Conservation (phyloP, 2,113 vertebrate species). For the Thunnus maccoyii region DNA sequence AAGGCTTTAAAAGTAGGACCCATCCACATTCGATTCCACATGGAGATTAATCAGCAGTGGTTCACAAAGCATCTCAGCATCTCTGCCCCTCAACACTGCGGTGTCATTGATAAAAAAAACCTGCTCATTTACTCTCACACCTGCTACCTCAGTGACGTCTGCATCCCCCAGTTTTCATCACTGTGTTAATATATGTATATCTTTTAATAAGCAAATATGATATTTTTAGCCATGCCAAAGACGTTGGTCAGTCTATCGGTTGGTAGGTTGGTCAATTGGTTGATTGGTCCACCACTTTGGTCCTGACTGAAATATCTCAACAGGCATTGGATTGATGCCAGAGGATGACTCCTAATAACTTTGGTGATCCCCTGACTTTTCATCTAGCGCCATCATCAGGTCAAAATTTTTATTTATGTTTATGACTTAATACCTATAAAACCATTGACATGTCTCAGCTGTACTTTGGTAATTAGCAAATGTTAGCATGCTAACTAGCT, state of each 20-base stretch:
- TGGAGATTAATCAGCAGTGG: constrained; percentile 43
- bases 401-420: too few relatives aligned
- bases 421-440: too few relatives aligned
- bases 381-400: too few relatives aligned
- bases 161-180: neutral
- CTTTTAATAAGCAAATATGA: neutral
- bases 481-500: neutral
- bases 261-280: neutral
- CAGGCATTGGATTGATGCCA: neutral
- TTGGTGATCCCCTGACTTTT: neutral
- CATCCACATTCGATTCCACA: constrained; percentile 20
- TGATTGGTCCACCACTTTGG: neutral
- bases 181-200: neutral
- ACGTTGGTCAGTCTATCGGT: neutral
- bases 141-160: constrained; percentile 11
- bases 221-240: neutral
- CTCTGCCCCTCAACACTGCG: constrained; percentile 8
- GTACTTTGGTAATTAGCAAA: too few relatives aligned
- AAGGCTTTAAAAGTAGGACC: constrained; percentile 1
- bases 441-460: too few relatives aligned
- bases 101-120: constrained; percentile 52
- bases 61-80: constrained; percentile 40
- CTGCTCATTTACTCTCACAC: constrained; percentile 44
- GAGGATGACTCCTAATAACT: neutral
- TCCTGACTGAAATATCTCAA: neutral